Evolutionary conservation across 2,113 vertebrate species (phyloP), one percentile per base, ranked within the genome.

Genomic region (Labrus mixtus): DNA sequence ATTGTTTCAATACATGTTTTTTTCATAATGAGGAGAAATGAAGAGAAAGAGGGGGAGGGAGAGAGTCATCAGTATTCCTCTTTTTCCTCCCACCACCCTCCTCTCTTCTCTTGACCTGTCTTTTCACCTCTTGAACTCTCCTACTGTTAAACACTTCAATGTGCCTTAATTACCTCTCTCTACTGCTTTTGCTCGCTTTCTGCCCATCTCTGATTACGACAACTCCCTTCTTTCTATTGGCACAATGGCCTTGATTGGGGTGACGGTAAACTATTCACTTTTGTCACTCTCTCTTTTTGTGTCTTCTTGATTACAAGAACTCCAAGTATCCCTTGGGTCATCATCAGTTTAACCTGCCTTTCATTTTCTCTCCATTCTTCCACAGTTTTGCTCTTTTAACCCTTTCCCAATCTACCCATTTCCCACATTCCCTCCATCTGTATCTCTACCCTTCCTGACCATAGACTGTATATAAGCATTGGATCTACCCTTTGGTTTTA

Each of bases 221-320:
- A 54, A 17, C 53, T 75, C 23, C 17, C 15, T 62, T 37, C 25
- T 63, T 63, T 73, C 76, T 61, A 1, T 29, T 46, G 41, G 16
- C 23, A 79, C 78, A 84, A 84, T 64, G 65, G 65, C 29, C 45
- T 80, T 84, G 70, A 90, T 89, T 87, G 74, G 61, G 33, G 73
- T 68, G 36, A 66, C 16, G 48, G 33, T 69, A 37, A 78, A 45
- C 46, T 4, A 15, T 22, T 69, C 7, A 41, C 65, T 48, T 48
- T 17, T 48, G 46, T 48, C 46, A 19, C 46, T 6, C 43, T 45
- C 29, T 12, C 56, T 50, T 29, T 60, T 46, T 74, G 29, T 76
- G 50, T 56, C 37, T 10, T 3, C 54, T 60, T 76, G 66, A 78
- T 48, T 85, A 65, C 39, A 61, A 64, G 36, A 69, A 23, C 29